Evolutionary conservation across 2,888 invertebrate species (phyloP), one percentile per base, ranked within the genome.

Genomic region (Hanleya hanleyi): DNA sequence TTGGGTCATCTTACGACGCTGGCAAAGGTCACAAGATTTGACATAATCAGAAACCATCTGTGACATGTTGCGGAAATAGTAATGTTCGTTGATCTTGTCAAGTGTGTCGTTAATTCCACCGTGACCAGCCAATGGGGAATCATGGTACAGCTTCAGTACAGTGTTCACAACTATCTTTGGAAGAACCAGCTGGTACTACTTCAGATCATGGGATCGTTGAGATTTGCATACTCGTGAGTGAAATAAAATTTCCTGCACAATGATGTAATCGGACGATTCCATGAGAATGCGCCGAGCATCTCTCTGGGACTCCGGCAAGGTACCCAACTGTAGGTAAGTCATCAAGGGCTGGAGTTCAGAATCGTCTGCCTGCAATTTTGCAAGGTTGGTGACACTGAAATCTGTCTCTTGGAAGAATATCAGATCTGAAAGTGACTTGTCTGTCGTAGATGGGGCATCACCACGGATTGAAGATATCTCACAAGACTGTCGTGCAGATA

Each of bases 231-330:
- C n/a, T n/a, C 50, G 9, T n/a, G 64, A 62, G 50, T 68, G 68
- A 36, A 67, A 68, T n/a, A 72, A 68, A 15, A 67, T 15, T 6
- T 33, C 50, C 35, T 68, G 35, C 15, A 57, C 33, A 32, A 62
- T 18, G 18, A 26, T 33, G 50, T 62, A 72, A 62, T 67, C 67
- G 5, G 62, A 33, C 26, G 62, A 33, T 47, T 22, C 33, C 5
- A 72, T 26, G 1, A 72, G 18, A 36, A 72, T 26, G 6, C 64
- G 67, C 35, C 78, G 32, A n/a, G 77, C 76, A 12, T 22, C 4
- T 32, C 68, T 76, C 49, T 78, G 77, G 57, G 74, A 75, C 32
- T 67, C 37, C 15, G 80, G 76, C 12, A 77, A 29, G 29, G 35
- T 36, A 36, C 47, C 71, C 1, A 49, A 18, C 15, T 12, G 9